phyloP scores from a whole-genome alignment of 2,113 vertebrate species.

The Cottus gobio region DNA sequence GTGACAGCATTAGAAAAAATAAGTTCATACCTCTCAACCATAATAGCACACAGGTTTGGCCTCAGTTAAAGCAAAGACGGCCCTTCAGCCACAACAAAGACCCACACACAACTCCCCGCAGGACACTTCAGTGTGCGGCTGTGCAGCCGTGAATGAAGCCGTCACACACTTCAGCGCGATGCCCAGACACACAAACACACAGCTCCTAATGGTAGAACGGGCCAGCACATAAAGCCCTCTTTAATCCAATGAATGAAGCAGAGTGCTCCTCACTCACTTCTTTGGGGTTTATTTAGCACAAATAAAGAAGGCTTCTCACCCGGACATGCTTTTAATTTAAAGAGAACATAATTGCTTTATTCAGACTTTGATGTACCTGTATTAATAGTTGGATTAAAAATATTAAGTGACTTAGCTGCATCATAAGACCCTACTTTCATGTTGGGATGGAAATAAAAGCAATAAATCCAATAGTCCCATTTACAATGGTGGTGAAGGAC shows the following conservation, averaged over 20 bases:
- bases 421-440: neutral
- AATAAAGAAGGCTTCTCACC: slow-evolving; percentile 40
- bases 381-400: slow-evolving; percentile 18
- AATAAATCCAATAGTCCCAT: neutral
- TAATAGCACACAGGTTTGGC: neutral
- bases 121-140: slow-evolving; percentile 3
- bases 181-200: slow-evolving; percentile 53
- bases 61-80: slow-evolving; percentile 4
- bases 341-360: slow-evolving; percentile 25
- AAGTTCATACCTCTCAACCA: neutral
- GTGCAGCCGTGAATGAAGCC: slow-evolving; percentile 16
- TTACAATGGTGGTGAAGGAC: neutral
- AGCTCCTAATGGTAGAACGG: slow-evolving; percentile 56
- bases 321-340: slow-evolving; percentile 29
- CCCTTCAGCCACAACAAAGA: slow-evolving; percentile 7
- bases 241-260: slow-evolving; percentile 60
- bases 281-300: slow-evolving; percentile 44
- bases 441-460: neutral
- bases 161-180: slow-evolving; percentile 45
- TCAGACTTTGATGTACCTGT: slow-evolving; percentile 17
- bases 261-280: slow-evolving; percentile 41
- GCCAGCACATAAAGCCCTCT: slow-evolving; percentile 47
- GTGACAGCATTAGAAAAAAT: neutral
- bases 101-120: neutral
- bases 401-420: neutral